Conservation (phyloP, 2,113 vertebrate species). For the Eptesicus fuscus region DNA sequence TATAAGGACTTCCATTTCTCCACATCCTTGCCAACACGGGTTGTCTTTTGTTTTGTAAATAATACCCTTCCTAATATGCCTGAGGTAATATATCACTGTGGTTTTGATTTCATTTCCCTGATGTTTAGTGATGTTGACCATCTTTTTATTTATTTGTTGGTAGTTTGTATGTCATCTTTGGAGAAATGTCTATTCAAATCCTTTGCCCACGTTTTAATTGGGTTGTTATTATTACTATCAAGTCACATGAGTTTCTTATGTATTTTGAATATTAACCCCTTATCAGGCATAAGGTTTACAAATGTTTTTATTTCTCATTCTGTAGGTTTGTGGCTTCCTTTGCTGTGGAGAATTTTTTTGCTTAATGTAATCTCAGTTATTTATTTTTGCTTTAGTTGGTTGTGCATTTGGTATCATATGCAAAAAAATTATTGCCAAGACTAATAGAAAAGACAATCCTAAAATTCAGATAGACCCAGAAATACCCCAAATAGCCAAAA, state of each 20-base stretch:
- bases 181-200: neutral
- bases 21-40: neutral
- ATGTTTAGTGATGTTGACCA: neutral
- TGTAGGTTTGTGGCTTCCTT: neutral
- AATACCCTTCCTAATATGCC: neutral
- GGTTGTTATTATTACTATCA: neutral
- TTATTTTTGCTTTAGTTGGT: neutral
- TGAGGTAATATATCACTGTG: neutral
- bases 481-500: neutral
- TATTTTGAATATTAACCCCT: neutral
- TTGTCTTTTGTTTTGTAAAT: neutral
- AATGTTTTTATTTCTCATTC: neutral
- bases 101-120: neutral
- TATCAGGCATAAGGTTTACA: neutral
- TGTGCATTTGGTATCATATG: neutral
- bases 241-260: neutral
- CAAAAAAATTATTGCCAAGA: neutral
- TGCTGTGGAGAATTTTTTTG: neutral
- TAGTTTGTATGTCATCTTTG: neutral
- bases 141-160: neutral
- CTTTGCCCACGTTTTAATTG: neutral
- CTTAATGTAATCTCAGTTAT: neutral
- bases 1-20: neutral
- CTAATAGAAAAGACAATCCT: neutral
- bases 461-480: neutral